Evolutionary conservation across 2,888 invertebrate genomes (phyloP).

Genomic region (Euplexia lucipara): DNA sequence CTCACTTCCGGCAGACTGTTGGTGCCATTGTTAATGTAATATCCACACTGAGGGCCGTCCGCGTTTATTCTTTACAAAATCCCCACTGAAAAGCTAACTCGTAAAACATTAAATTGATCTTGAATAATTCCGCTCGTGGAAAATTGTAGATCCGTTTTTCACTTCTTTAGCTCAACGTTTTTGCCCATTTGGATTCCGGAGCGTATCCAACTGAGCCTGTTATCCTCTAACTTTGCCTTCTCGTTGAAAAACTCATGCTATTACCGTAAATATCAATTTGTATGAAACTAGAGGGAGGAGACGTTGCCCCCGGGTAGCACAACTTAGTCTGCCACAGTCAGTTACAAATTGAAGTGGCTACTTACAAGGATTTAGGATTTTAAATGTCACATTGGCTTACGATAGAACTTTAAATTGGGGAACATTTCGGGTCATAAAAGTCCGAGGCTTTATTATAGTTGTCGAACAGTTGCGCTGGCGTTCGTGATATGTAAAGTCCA

Average conservation of each 20-base stretch:
- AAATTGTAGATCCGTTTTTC: conserved; percentile 84
- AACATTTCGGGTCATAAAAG: conserved; percentile 70
- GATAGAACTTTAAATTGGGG: conserved; percentile 77
- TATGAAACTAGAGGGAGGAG: conserved; percentile 89
- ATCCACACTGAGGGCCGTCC: conserved; percentile 63
- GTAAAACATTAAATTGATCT: conserved; percentile 83
- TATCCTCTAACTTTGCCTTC: conserved; percentile 86
- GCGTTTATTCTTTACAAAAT: conserved; percentile 67
- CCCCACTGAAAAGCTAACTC: conserved; percentile 72
- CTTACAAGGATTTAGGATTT: conserved; percentile 82
- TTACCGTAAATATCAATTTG: conserved; percentile 91
- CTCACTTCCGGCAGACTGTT: conserved; percentile 59
- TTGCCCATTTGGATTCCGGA: conserved; percentile 85
- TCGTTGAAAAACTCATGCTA: conserved; percentile 88
- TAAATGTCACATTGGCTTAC: conserved; percentile 74
- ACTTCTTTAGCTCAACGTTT: conserved; percentile 83
- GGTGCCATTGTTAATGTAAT: conserved; percentile 65
- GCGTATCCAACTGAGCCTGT: conserved; percentile 86
- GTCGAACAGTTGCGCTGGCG: conserved; percentile 43
- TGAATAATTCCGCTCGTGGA: conserved; percentile 79
- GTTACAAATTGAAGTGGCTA: conserved; percentile 86
- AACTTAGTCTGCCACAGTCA: conserved; percentile 81
- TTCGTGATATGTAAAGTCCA: conserved; percentile 46
- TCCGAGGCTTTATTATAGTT: conserved; percentile 55
- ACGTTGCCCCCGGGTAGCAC: conserved; percentile 73